Base-by-base conservation (phyloP, 2,888 invertebrate species). In the Pasiphila rectangulata region DNA sequence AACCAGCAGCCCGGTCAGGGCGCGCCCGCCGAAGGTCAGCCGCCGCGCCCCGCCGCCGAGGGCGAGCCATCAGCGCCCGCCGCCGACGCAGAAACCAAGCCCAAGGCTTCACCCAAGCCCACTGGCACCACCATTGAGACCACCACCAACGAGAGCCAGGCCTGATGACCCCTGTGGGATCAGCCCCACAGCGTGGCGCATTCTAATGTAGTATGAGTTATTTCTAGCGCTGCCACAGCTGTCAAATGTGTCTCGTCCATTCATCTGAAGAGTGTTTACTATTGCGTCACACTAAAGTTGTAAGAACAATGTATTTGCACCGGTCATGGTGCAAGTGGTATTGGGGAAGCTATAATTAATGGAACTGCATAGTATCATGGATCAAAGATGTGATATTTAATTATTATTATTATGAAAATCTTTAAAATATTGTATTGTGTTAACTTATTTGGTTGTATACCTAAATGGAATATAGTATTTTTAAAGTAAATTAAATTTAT, bases 91-190 rank as follows among this genome's bases (percentile, higher is more conserved):
- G 77, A 69, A 61, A 71, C 67, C 54, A 76, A 70, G 69, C 67
- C 76, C 41, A 85, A 83, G 71, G 71, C 75, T 54, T 61, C 65
- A 51, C 69, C 64, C 61, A 82, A 83, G 69, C 77, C 83, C 20
- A 64, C 77, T 48, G 81, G 80, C 61, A 73, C 85, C 60, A 81
- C 79, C 65, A 80, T 83, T 35, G 87, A 87, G 61, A 77, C 83
- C 52, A 83, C 87, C 61, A 83, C 86, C 67, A 86, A 84, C 64
- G 89, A 89, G 76, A 89, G 89, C 76, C 88, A 89, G 75, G 89
- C 89, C 68, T 89, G 77, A 79, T 44, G 12, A 5, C 55, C 55
- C 61, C 61, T 60, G 6, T 46, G 60, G 64, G 61, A 21, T 19
- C 43, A 51, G 47, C 59, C 49, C 53, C 56, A 9, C 55, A 43